phyloP scores from a whole-genome alignment of 2,113 vertebrate species.

The Trogon melanurus region DNA sequence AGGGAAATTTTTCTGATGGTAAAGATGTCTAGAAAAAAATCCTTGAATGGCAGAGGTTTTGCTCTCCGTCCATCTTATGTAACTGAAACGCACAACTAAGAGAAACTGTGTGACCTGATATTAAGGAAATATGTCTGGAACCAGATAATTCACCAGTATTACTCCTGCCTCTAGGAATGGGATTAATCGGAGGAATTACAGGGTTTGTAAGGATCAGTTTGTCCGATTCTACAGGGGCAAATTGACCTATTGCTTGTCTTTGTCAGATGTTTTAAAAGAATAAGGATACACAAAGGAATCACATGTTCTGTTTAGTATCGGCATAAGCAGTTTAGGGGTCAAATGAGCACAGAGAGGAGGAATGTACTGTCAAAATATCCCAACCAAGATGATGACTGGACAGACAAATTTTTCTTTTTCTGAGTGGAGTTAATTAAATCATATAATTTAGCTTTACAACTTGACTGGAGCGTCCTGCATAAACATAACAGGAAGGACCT shows the following conservation, averaged over 20 bases:
- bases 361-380: background rate
- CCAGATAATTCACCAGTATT: background rate
- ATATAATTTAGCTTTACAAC: background rate
- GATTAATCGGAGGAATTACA: constrained; percentile 18
- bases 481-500: background rate
- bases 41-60: background rate
- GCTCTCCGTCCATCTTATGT: background rate
- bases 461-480: background rate
- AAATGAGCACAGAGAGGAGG: background rate
- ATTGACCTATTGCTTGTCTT: constrained; percentile 24
- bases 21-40: background rate
- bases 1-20: background rate
- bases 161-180: background rate
- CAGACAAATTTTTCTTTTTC: background rate
- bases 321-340: background rate
- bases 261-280: constrained; percentile 28
- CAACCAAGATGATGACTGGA: background rate
- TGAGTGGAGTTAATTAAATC: background rate
- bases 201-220: constrained; percentile 1
- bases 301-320: background rate
- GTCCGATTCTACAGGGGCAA: background rate
- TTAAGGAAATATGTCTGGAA: constrained; percentile 5
- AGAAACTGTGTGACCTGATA: background rate
- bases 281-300: constrained; percentile 1
- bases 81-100: background rate